These are phyloP conservation scores for Onthophagus sagittarius DNA, from an alignment of 2,888 invertebrate genomes.

Conservation along the genomic window DNA sequence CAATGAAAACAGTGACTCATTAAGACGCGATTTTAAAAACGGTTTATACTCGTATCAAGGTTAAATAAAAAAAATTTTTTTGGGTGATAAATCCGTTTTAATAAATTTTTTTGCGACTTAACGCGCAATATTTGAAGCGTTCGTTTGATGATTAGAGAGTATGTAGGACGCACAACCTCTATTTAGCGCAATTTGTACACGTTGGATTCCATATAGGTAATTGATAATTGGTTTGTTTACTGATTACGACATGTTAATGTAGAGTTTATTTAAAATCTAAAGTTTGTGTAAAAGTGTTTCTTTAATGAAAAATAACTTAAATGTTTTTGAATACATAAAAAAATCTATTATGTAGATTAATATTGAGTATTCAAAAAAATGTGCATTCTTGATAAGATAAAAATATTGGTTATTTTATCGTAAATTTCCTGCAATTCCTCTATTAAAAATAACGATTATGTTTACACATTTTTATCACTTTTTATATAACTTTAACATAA, in stretches of 20 bases:
- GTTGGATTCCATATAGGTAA: background rate
- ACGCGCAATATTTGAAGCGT: background rate
- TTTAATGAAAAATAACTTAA: background rate
- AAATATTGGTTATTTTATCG: no score
- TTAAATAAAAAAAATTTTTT: background rate
- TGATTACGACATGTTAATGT: background rate
- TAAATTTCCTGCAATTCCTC: no score
- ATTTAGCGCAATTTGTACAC: background rate
- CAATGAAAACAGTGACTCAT: background rate
- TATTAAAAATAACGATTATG: no score
- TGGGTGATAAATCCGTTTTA: no score
- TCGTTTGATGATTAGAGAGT: background rate
- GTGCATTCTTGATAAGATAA: no score
- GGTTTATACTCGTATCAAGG: background rate
- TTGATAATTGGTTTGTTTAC: background rate
- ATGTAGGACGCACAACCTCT: background rate
- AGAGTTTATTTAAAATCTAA: background rate
- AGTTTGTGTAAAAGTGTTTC: background rate
- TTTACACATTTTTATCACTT: no score
- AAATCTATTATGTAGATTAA: no score
- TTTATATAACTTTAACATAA: background rate
- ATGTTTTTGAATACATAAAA: no score
- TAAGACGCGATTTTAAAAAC: background rate
- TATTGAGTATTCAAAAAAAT: no score
- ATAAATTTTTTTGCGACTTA: background rate